Conservation (phyloP, 2,113 vertebrate genomes). For the Oreochromis spilurus region DNA sequence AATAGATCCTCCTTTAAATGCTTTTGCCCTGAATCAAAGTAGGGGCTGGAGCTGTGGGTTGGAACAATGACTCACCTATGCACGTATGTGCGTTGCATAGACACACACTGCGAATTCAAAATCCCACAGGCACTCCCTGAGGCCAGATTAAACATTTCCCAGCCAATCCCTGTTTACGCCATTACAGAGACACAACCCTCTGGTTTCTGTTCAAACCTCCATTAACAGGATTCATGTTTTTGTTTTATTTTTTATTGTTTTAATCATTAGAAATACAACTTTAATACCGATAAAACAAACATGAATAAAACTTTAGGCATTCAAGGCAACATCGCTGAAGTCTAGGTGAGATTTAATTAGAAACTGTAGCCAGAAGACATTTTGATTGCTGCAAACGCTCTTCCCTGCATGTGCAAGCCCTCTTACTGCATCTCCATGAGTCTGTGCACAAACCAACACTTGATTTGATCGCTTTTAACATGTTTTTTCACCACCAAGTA, state of each 20-base stretch:
- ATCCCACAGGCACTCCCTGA: constrained; percentile 20
- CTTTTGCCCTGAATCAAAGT: neutral
- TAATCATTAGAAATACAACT: neutral
- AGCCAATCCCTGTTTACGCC: constrained; percentile 25
- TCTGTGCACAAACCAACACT: neutral
- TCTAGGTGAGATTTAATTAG: neutral
- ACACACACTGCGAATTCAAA: neutral
- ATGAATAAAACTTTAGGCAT: neutral
- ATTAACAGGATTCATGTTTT: neutral
- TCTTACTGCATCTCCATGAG: neutral
- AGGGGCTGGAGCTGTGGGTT: neutral
- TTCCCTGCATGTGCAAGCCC: neutral
- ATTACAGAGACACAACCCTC: neutral
- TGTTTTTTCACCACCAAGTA: neutral
- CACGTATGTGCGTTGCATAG: neutral
- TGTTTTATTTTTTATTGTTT: neutral
- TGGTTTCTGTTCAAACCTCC: neutral
- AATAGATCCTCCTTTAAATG: neutral
- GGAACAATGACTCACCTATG: neutral
- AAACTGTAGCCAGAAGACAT: constrained; percentile 10
- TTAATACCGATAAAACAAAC: neutral
- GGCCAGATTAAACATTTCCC: constrained; percentile 32
- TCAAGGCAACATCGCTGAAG: neutral
- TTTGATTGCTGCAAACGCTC: neutral
- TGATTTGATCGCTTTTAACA: neutral